Conservation (phyloP, 1,140 invertebrate genomes). For the Conopomorpha cramerella region DNA sequence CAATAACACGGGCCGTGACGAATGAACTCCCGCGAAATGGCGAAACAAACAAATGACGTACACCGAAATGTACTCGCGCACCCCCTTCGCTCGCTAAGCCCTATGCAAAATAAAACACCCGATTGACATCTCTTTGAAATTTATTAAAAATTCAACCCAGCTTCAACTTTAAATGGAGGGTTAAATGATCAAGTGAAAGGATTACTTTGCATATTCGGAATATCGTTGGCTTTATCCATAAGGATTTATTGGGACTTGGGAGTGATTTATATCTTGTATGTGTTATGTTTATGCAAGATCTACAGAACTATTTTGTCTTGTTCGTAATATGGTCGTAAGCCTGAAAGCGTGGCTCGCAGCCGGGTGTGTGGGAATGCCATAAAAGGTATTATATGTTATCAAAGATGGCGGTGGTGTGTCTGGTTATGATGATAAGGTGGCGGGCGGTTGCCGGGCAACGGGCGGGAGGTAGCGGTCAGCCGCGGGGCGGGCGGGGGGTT, state of each 20-base stretch:
- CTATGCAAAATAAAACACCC: constrained; percentile 59
- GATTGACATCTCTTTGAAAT: constrained; percentile 59
- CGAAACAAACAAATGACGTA: constrained; percentile 58
- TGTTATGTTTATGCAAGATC: not conserved
- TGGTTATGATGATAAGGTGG: constrained; percentile 60
- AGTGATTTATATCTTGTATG: not conserved
- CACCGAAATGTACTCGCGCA: constrained; percentile 59
- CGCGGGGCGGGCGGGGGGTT: constrained; percentile 14
- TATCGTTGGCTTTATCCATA: constrained; percentile 11
- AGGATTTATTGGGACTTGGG: too few relatives aligned
- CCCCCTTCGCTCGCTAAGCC: constrained; percentile 35
- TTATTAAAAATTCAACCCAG: constrained; percentile 57
- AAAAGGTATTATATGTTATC: constrained; percentile 12
- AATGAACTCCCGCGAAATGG: too few relatives aligned
- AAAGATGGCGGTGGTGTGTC: constrained; percentile 52
- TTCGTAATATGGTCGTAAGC: too few relatives aligned
- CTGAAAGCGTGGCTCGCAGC: not conserved
- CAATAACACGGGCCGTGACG: constrained; percentile 25
- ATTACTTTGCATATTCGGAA: constrained; percentile 22
- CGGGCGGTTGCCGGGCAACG: constrained; percentile 46
- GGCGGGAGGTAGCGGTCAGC: constrained; percentile 45
- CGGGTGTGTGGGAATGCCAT: constrained; percentile 1
- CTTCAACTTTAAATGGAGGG: constrained; percentile 52
- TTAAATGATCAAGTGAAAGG: constrained; percentile 52
- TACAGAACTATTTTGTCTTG: too few relatives aligned